Percentiles rank a stretch among this genome's conserved stretches.
phyloP scores from a whole-genome alignment of 2,113 vertebrate species.

The Macquaria australasica region DNA sequence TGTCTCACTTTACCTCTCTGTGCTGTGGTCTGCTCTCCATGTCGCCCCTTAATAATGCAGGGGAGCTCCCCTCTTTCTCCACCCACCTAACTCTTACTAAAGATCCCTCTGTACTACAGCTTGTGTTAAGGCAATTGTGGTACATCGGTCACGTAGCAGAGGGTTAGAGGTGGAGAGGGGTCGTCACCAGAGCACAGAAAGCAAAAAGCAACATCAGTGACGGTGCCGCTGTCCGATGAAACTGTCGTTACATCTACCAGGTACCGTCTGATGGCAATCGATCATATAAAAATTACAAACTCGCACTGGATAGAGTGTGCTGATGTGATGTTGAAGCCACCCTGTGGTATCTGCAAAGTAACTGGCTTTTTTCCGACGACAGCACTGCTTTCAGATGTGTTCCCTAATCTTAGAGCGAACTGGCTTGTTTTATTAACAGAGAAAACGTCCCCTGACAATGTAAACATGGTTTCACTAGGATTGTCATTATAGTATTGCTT shows the following conservation, averaged over 20 bases:
- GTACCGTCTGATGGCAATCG: not conserved
- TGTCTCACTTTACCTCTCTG: slow-evolving; percentile 15
- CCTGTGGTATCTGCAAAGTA: slow-evolving; percentile 26
- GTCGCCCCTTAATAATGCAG: slow-evolving; percentile 1
- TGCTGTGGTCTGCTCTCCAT: slow-evolving; percentile 34
- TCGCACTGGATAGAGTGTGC: not conserved
- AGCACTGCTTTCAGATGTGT: slow-evolving; percentile 48
- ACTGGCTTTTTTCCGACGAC: slow-evolving; percentile 34
- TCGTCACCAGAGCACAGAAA: slow-evolving; percentile 49
- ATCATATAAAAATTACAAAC: slow-evolving; percentile 23
- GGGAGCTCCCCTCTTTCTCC: slow-evolving; percentile 19
- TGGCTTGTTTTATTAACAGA: slow-evolving; percentile 68
- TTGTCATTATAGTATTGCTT: slow-evolving; percentile 89
- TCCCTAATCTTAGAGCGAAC: slow-evolving; percentile 41
- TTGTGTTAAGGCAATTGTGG: slow-evolving; percentile 86
- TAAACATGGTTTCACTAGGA: slow-evolving; percentile 89
- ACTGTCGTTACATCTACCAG: not conserved
- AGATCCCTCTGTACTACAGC: slow-evolving; percentile 74
- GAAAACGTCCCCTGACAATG: slow-evolving; percentile 81
- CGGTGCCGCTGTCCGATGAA: slow-evolving; percentile 36
- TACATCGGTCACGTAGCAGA: slow-evolving; percentile 56
- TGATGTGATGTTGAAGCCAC: slow-evolving; percentile 37
- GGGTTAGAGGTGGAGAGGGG: slow-evolving; percentile 20
- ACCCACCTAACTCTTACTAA: slow-evolving; percentile 5
- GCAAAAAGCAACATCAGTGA: slow-evolving; percentile 18